phyloP scores from a whole-genome alignment of 37 sponge, comb jelly and placozoan genomes.

The Beroe forskalii region DNA sequence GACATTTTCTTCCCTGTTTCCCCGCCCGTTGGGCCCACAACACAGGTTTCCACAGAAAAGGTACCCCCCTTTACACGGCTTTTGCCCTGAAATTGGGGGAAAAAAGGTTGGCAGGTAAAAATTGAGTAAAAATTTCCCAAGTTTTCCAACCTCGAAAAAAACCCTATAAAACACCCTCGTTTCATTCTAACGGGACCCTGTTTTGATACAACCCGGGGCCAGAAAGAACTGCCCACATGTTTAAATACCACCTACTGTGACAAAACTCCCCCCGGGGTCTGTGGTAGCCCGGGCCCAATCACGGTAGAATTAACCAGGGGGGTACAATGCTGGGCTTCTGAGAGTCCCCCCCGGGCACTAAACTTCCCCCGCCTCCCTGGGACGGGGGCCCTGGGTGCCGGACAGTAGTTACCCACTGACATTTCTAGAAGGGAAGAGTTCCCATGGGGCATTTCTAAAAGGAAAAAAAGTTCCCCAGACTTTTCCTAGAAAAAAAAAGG shows the following conservation, averaged over 20 bases:
- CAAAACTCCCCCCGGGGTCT: conserved; percentile 31
- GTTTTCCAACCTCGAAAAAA: too few relatives aligned
- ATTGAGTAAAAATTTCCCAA: too few relatives aligned
- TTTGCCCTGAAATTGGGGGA: neutral
- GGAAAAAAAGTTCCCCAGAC: too few relatives aligned
- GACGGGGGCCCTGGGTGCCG: neutral
- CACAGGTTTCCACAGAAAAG: neutral
- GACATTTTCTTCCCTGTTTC: conserved; percentile 5
- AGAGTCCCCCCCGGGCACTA: neutral
- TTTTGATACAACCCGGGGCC: too few relatives aligned
- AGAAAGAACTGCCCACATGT: too few relatives aligned
- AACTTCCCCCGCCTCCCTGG: conserved; percentile 64
- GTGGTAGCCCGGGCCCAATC: conserved; percentile 16
- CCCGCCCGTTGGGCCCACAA: conserved; percentile 24
- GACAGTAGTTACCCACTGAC: conserved; percentile 68
- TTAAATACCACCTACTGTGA: too few relatives aligned
- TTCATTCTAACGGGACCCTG: too few relatives aligned
- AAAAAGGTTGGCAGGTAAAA: too few relatives aligned
- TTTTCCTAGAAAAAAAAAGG: too few relatives aligned
- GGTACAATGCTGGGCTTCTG: neutral
- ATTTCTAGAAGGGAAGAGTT: conserved; percentile 36
- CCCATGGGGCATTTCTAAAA: too few relatives aligned
- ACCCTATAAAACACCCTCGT: too few relatives aligned
- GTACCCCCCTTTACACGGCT: conserved; percentile 42
- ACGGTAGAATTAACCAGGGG: conserved; percentile 56